phyloP scores from a whole-genome alignment of 2,797 vertebrate species.

The Monodelphis domestica region DNA sequence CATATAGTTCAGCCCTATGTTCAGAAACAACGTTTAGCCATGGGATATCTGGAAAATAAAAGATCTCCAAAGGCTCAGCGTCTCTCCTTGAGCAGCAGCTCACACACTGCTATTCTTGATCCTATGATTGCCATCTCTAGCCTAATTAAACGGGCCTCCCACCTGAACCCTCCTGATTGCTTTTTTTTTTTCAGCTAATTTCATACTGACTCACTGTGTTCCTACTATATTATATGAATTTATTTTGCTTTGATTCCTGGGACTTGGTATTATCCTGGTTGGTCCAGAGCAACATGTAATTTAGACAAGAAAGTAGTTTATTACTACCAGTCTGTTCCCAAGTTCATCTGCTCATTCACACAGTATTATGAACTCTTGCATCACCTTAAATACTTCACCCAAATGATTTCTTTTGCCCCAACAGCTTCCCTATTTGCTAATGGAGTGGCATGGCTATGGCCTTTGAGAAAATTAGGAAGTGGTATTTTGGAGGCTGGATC shows the following conservation, averaged over 20 bases:
- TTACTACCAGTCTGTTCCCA: neutral
- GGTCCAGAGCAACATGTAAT: neutral
- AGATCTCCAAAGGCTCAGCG: neutral
- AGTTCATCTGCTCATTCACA: neutral
- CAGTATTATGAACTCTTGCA: neutral
- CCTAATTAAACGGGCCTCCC: neutral
- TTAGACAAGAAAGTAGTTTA: neutral
- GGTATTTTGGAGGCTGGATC: neutral
- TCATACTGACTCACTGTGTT: neutral
- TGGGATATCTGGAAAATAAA: neutral
- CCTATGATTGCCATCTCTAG: neutral
- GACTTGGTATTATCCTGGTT: neutral
- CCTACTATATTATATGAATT: neutral
- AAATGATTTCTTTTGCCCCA: neutral
- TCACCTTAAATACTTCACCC: neutral
- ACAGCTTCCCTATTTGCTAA: neutral
- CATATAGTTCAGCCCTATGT: neutral
- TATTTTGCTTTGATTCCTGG: neutral
- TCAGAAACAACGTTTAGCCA: neutral
- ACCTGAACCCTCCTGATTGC: neutral
- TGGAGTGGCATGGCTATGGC: neutral
- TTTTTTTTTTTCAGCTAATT: neutral
- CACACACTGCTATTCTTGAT: neutral
- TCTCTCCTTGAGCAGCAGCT: neutral
- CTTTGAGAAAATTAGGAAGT: neutral